Base-by-base conservation (phyloP, 2,797 vertebrate species). In the Sebastes steindachneri region DNA sequence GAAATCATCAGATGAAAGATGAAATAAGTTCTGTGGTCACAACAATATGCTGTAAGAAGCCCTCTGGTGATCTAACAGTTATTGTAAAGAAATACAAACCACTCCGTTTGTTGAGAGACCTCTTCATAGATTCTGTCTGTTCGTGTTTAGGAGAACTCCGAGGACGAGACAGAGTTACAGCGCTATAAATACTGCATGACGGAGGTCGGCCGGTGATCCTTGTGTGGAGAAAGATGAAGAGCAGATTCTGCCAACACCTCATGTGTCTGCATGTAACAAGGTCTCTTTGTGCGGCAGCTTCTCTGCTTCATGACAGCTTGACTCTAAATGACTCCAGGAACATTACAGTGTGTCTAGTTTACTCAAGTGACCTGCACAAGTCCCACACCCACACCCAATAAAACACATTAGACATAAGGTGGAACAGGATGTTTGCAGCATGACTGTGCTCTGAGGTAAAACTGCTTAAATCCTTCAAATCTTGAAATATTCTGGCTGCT, bases 261-360 rank as follows among this genome's bases (percentile, higher is more conserved):
- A 19, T 31, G 57, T 33, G 51, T 25, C 62, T 37, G 55, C 65
- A 31, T 69, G 51, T 48, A 31, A 78, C 62, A 83, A 25, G 4
- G 64, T 35, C n/a, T 77, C 81, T 75, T 62, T 84, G 79, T 71
- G 69, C 75, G 35, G 57, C 72, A 21, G 65, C 48, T 66, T 41
- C 80, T 72, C 37, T 7, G 35, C 66, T 57, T 71, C 65, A 10
- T 17, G 53, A 48, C 48, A 17, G 74, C 54, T 35, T 66, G 68
- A 79, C 55, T 60, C 66, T 9, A 28, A 75, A 68, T 57, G 72
- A 71, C 35, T 77, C 73, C 63, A 55, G 31, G 66, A 78, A 85
- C 69, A 63, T 80, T 25, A 37, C 26, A 41, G 19, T 17, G 41
- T 29, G 75, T 86, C 75, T 25, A 45, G 9, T 66, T 80, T 54